Evolutionary conservation across 2,113 vertebrate genomes (phyloP).

Genomic region (Prinia subflava): DNA sequence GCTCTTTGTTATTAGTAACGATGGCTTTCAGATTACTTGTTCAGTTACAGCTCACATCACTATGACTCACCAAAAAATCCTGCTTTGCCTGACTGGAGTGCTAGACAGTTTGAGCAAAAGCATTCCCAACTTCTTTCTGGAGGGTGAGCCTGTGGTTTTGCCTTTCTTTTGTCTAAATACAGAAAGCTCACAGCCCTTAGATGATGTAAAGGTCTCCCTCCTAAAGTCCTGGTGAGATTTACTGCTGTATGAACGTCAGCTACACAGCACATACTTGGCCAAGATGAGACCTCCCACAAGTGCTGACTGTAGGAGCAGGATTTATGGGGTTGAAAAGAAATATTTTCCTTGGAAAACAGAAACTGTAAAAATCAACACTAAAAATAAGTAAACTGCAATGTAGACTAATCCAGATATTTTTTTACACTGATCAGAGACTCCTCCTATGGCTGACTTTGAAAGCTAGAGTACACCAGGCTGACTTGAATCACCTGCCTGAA

Average conservation of each 20-base stretch:
- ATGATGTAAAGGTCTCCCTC: background rate
- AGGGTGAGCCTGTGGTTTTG: background rate
- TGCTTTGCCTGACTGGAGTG: background rate
- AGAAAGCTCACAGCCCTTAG: background rate
- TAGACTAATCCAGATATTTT: background rate
- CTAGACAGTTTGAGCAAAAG: background rate
- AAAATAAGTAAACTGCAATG: background rate
- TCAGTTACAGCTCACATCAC: background rate
- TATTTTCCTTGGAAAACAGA: background rate
- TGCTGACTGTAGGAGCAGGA: background rate
- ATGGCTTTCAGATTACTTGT: background rate
- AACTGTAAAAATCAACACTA: background rate
- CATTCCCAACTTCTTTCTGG: background rate
- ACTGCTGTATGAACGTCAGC: background rate
- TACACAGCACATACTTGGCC: rapidly evolving
- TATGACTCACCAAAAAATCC: background rate
- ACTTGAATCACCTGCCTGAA: background rate
- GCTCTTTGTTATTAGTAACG: rapidly evolving
- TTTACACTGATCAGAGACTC: background rate
- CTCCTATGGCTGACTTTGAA: background rate
- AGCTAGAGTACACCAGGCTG: background rate
- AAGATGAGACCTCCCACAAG: background rate
- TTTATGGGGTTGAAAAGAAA: background rate
- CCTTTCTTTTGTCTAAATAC: background rate
- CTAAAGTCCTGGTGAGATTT: background rate